Evolutionary conservation across 2,797 vertebrate species (phyloP).

Genomic region (Muraenolepis orangiensis): DNA sequence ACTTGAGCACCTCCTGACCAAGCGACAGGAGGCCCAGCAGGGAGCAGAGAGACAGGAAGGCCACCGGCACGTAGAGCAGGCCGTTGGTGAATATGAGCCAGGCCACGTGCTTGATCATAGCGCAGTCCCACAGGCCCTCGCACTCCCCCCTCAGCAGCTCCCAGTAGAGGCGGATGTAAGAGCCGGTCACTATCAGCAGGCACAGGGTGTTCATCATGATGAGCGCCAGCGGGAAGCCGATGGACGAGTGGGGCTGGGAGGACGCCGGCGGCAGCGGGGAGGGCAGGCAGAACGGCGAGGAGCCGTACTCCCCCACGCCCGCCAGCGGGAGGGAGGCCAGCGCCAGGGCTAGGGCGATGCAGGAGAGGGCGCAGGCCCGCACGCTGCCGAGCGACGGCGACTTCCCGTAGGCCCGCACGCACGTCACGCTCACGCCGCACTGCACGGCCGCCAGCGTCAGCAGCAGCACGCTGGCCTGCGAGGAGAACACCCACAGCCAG

Average conservation of each 20-base stretch:
- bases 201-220: slow-evolving; percentile 92
- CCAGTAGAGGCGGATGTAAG: slow-evolving; percentile 91
- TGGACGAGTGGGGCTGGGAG: slow-evolving; percentile 72
- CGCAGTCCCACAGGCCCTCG: slow-evolving; percentile 87
- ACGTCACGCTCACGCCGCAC: slow-evolving; percentile 84
- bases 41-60: slow-evolving; percentile 91
- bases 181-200: slow-evolving; percentile 85
- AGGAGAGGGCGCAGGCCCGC: slow-evolving; percentile 77
- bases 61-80: slow-evolving; percentile 91
- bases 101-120: slow-evolving; percentile 92
- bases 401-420: slow-evolving; percentile 78
- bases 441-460: slow-evolving; percentile 86
- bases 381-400: slow-evolving; percentile 76
- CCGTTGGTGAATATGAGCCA: slow-evolving; percentile 94
- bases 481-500: slow-evolving; percentile 88
- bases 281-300: slow-evolving; percentile 89
- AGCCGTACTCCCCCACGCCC: slow-evolving; percentile 84
- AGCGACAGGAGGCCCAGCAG: slow-evolving; percentile 85
- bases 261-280: slow-evolving; percentile 80
- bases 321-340: slow-evolving; percentile 81
- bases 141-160: slow-evolving; percentile 84
- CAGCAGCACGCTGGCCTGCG: slow-evolving; percentile 85
- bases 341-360: slow-evolving; percentile 76
- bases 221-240: slow-evolving; percentile 85
- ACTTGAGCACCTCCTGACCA: slow-evolving; percentile 88